Evolutionary conservation across 1,140 invertebrate species (phyloP).

Genomic region (Scylla paramamosain): DNA sequence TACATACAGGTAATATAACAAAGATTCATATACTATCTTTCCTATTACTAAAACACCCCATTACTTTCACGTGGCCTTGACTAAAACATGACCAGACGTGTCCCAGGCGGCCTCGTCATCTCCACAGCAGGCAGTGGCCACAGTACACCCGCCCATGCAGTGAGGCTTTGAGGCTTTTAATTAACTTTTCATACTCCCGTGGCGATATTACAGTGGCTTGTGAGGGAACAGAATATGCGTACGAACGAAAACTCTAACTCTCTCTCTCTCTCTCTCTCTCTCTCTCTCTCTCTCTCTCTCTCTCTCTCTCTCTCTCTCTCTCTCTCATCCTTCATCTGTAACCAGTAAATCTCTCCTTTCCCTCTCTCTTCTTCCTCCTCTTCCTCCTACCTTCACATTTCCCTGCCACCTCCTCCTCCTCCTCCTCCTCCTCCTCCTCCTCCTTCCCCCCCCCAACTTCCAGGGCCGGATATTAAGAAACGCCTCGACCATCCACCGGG

Average conservation of each 20-base stretch:
- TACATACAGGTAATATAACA: too few relatives aligned
- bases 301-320: slow-evolving; percentile 1
- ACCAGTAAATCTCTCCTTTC: background rate
- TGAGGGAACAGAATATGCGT: too few relatives aligned
- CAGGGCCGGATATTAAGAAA: slow-evolving; percentile 12
- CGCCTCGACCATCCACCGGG: background rate
- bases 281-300: slow-evolving; percentile 10
- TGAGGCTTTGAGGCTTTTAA: too few relatives aligned
- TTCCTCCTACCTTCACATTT: background rate
- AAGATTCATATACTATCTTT: too few relatives aligned
- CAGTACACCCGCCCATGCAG: too few relatives aligned
- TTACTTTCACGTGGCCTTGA: too few relatives aligned
- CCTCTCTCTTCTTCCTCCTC: background rate
- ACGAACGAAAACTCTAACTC: background rate
- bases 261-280: slow-evolving; percentile 3
- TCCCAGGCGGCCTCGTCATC: too few relatives aligned
- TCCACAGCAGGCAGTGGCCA: too few relatives aligned
- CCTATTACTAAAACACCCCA: too few relatives aligned
- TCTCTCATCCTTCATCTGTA: background rate
- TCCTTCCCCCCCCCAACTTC: background rate
- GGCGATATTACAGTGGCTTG: too few relatives aligned
- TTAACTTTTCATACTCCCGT: too few relatives aligned
- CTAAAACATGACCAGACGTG: too few relatives aligned
- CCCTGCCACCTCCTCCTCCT: background rate
- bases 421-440: background rate